These are phyloP conservation scores for Dromas ardeola DNA, from an alignment of 2,113 vertebrate genomes.

Conservation along the genomic window DNA sequence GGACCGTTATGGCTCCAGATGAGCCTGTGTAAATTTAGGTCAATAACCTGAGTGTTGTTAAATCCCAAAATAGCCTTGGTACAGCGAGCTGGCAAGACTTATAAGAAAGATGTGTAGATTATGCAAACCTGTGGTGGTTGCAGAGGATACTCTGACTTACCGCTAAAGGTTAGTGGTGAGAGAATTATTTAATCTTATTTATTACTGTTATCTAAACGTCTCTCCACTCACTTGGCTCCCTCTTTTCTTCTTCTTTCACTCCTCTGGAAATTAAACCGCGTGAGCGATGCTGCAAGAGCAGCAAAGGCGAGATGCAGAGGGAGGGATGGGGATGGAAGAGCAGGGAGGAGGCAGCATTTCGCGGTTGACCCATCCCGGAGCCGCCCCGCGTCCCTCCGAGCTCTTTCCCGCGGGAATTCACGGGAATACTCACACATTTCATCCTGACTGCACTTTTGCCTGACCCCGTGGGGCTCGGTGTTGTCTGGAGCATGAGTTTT, in stretches of 20 bases:
- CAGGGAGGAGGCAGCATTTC: accelerated
- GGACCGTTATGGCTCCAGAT: constrained; percentile 60
- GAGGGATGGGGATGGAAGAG: background rate
- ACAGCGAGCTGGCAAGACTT: background rate
- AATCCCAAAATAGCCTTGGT: constrained; percentile 40
- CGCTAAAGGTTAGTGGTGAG: background rate
- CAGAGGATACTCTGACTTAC: background rate
- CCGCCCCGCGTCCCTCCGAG: accelerated
- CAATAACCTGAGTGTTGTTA: constrained; percentile 58
- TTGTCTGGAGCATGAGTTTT: background rate
- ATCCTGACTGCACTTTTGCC: background rate
- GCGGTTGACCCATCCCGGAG: accelerated
- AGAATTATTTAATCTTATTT: background rate
- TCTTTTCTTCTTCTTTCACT: background rate
- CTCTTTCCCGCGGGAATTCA: background rate
- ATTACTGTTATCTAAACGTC: background rate
- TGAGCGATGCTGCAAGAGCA: background rate
- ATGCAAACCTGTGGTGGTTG: background rate
- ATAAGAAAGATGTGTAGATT: background rate
- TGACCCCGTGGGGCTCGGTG: background rate
- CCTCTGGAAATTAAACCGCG: background rate
- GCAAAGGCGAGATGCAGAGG: background rate
- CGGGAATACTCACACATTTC: background rate
- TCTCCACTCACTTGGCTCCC: background rate
- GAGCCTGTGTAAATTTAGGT: constrained; percentile 65